A percentile compares a stretch with the other conserved stretches of the same genome.
Conservation (phyloP, 2,888 invertebrate genomes). For the Smittia sp. region DNA sequence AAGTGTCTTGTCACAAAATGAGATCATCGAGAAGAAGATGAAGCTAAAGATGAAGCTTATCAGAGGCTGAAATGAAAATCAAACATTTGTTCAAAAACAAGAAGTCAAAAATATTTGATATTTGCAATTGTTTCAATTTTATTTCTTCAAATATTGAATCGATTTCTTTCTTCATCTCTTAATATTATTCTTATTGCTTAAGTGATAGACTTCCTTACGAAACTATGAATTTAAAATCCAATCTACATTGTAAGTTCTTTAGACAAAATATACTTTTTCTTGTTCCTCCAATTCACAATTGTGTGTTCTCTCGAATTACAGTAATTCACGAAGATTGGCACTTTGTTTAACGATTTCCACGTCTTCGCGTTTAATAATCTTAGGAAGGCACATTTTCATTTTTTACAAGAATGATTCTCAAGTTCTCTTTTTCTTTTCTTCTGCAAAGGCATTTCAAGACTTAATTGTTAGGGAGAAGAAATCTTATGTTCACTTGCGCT, state of each 20-base stretch:
- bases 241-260: neutral
- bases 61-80: no score
- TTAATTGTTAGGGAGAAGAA: neutral
- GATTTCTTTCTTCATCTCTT: no score
- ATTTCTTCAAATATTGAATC: neutral
- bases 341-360: neutral
- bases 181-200: no score
- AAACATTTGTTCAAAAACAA: neutral
- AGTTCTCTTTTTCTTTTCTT: neutral
- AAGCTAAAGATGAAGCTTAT: no score
- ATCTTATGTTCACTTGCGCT: constrained; percentile 1
- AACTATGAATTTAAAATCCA: constrained; percentile 7
- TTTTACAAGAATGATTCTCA: neutral
- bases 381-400: constrained; percentile 24
- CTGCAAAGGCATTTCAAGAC: constrained; percentile 2
- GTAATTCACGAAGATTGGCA: constrained; percentile 22
- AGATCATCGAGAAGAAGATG: neutral
- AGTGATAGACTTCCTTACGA: no score
- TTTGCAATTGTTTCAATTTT: neutral
- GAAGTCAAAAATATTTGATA: neutral
- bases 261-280: neutral
- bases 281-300: neutral
- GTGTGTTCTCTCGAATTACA: constrained; percentile 7
- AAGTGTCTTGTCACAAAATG: no score
- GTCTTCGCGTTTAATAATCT: neutral